phyloP scores from a whole-genome alignment of 2,113 vertebrate genomes.

The Amphiprion percula region DNA sequence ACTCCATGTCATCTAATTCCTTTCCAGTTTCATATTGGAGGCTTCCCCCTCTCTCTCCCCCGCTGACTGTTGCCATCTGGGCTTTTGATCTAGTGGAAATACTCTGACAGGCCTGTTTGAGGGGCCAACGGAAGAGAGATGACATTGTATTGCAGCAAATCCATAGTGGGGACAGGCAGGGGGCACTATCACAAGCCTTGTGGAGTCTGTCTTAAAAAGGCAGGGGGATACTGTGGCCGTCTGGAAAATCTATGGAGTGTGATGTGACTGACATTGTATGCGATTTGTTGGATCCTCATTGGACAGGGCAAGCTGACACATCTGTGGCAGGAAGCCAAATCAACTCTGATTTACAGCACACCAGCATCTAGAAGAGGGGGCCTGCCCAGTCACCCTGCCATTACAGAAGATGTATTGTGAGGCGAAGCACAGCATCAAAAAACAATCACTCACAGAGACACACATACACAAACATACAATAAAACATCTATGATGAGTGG shows the following conservation, averaged over 20 bases:
- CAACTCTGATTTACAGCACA: slow-evolving; percentile 76
- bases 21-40: slow-evolving; percentile 52
- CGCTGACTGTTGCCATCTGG: slow-evolving; percentile 71
- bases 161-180: slow-evolving; percentile 52
- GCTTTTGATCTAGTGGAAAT: slow-evolving; percentile 68
- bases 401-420: slow-evolving; percentile 74
- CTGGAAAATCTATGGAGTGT: slow-evolving; percentile 57
- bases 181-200: slow-evolving; percentile 45
- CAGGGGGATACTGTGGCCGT: slow-evolving; percentile 40
- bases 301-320: slow-evolving; percentile 66
- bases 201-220: slow-evolving; percentile 46
- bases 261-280: slow-evolving; percentile 69
- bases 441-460: slow-evolving; percentile 61
- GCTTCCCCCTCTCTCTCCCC: slow-evolving; percentile 41
- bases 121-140: slow-evolving; percentile 58
- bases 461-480: slow-evolving; percentile 35
- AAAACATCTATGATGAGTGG: slow-evolving; percentile 68
- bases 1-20: slow-evolving; percentile 56
- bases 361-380: slow-evolving; percentile 42
- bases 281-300: slow-evolving; percentile 63
- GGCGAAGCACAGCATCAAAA: slow-evolving; percentile 66
- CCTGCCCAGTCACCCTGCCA: slow-evolving; percentile 61
- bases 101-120: slow-evolving; percentile 66
- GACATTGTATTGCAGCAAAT: slow-evolving; percentile 64
- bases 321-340: slow-evolving; percentile 78